Base-by-base conservation (phyloP, 2,113 vertebrate species). In the Rhinolophus sinicus region DNA sequence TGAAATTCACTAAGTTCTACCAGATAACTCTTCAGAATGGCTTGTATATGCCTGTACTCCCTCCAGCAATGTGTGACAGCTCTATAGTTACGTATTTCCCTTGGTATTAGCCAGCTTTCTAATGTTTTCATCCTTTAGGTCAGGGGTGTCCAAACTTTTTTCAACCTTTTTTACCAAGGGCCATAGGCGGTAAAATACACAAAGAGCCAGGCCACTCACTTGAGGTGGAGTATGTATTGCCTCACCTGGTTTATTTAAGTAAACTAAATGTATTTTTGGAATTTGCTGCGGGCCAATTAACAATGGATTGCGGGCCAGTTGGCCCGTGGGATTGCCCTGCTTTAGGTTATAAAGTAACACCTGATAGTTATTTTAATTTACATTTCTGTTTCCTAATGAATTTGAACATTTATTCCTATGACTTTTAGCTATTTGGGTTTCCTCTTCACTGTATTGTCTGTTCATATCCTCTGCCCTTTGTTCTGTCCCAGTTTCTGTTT, bases 401-500 rank as follows among this genome's bases (percentile, higher is more conserved):
- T 86, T 65, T 3, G 1, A 67, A 56, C 15, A 26, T 56, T 86
- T 81, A 19, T 47, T 52, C 18, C 12, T 35, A 16, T 50, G 54
- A 9, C 54, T 69, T 89, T 91, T 33, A 38, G 33, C 40, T 83
- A 30, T 73, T 47, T 83, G 78, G 16, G 12, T 72, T 62, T 83
- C 70, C 21, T 16, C 56, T 75, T 52, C 40, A 30, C 8, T 38
- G 16, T 22, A 64, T 26, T 58, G 13, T 64, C 54, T 82, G 30
- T 50, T 83, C 16, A 73, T 22, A 72, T 64, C 54, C 78, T 83
- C 10, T 67, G n/a, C 58, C 35, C 72, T 86, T 92, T 92, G 35
- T 75, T 67, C 60, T 76, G 28, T 77, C 28, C 18, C 0, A 3
- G 38, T 47, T 77, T 19, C 56, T 72, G 22, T 38, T 83, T 85